phyloP scores from a whole-genome alignment of 2,888 invertebrate genomes.

The Chrysomela aeneicollis region DNA sequence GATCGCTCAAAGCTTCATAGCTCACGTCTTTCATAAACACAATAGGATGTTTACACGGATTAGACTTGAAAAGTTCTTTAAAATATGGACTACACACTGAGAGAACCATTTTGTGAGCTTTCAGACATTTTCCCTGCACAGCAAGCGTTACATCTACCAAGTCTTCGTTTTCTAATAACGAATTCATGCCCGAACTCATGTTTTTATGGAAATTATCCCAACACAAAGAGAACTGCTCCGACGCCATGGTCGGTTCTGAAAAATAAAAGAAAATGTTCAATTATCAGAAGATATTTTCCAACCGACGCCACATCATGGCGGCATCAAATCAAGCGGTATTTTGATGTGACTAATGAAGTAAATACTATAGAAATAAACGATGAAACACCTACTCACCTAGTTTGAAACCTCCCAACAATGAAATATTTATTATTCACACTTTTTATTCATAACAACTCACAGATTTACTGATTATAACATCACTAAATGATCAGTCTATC shows the following conservation, averaged over 20 bases:
- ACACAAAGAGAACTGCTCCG: conserved; percentile 74
- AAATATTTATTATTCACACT: conserved; percentile 31
- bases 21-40: conserved; percentile 68
- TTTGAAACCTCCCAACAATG: not conserved
- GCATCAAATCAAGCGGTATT: conserved; percentile 20
- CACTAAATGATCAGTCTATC: not conserved
- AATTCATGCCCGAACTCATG: conserved; percentile 71
- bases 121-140: conserved; percentile 68
- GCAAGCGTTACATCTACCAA: conserved; percentile 62
- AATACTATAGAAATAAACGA: not conserved
- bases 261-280: conserved; percentile 24
- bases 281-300: conserved; percentile 7
- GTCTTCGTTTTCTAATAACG: conserved; percentile 58
- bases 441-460: conserved; percentile 9
- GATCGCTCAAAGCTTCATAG: conserved; percentile 65
- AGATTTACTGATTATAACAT: too few relatives aligned
- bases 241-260: conserved; percentile 61
- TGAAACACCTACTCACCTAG: conserved; percentile 34
- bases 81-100: conserved; percentile 78
- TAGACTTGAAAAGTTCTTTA: conserved; percentile 72
- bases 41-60: conserved; percentile 74
- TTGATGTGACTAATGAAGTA: not conserved
- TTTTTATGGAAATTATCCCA: conserved; percentile 80
- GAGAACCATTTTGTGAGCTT: conserved; percentile 75
- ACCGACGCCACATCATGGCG: conserved; percentile 52